phyloP scores from a whole-genome alignment of 2,888 invertebrate species.

The Capitulum mitella region DNA sequence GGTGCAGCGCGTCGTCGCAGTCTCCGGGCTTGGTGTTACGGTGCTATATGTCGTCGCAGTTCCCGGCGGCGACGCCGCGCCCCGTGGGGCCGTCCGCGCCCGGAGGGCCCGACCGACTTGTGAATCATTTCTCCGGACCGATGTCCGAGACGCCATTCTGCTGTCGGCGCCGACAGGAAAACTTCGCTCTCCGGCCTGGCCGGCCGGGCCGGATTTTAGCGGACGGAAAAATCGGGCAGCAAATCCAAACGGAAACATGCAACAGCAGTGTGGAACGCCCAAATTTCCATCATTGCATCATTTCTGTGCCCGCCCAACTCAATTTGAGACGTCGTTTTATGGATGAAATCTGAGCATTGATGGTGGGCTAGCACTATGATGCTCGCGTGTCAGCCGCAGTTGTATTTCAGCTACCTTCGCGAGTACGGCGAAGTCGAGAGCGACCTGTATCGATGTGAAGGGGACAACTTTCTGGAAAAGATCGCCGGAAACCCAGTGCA shows the following conservation, averaged over 20 bases:
- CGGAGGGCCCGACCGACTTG: no score
- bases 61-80: background rate
- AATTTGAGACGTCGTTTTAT: background rate
- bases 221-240: background rate
- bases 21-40: background rate
- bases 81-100: no score
- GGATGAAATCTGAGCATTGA: background rate
- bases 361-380: no score
- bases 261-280: background rate
- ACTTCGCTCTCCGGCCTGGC: background rate
- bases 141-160: background rate
- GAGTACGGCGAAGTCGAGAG: background rate
- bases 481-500: slow-evolving; percentile 40
- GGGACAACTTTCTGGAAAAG: slow-evolving; percentile 26
- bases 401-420: background rate
- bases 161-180: background rate
- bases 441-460: background rate
- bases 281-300: background rate
- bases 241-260: background rate
- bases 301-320: background rate
- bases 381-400: background rate
- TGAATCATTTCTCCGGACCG: background rate
- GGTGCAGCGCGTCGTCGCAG: background rate
- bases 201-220: background rate
- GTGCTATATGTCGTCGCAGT: background rate